phyloP scores from a whole-genome alignment of 37 sponge, comb jelly and placozoan genomes.

The Eunapius fragilis region DNA sequence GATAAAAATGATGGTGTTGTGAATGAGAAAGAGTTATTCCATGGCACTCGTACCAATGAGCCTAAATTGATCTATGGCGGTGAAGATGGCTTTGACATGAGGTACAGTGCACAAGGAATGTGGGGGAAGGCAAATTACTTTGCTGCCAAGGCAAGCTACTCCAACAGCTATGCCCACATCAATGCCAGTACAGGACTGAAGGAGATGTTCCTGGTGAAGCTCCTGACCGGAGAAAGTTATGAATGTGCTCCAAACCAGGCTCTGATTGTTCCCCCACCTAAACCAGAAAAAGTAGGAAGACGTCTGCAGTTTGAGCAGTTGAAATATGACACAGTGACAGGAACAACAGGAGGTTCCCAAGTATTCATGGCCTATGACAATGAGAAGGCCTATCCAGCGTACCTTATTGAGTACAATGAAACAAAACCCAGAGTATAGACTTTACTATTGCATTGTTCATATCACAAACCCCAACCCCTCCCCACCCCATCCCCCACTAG shows the following conservation, averaged over 20 bases:
- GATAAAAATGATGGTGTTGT: slow-evolving; percentile 57
- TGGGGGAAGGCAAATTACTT: slow-evolving; percentile 90
- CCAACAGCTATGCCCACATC: slow-evolving; percentile 60
- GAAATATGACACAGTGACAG: slow-evolving; percentile 85
- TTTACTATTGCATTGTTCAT: no score
- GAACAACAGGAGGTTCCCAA: slow-evolving; percentile 62
- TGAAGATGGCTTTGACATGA: slow-evolving; percentile 86
- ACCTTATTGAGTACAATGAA: no score
- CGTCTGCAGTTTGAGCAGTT: slow-evolving; percentile 42
- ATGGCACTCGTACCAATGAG: slow-evolving; percentile 76
- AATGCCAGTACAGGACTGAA: slow-evolving; percentile 21
- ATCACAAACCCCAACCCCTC: no score
- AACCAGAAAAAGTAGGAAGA: slow-evolving; percentile 1
- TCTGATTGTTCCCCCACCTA: slow-evolving; percentile 75
- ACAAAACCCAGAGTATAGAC: no score
- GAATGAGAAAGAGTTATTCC: slow-evolving; percentile 78
- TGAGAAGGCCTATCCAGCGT: slow-evolving; percentile 82
- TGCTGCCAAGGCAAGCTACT: slow-evolving; percentile 88
- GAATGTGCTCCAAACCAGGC: slow-evolving; percentile 26
- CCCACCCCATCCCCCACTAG: no score
- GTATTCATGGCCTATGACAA: slow-evolving; percentile 89
- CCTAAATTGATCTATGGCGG: slow-evolving; percentile 70
- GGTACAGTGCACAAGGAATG: slow-evolving; percentile 67
- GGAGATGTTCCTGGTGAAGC: slow-evolving; percentile 78
- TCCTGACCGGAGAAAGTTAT: slow-evolving; percentile 75